These are phyloP conservation scores for Astreopora myriophthalma DNA, from an alignment of 64 coral and sea anemone genomes.

Conservation along the genomic window DNA sequence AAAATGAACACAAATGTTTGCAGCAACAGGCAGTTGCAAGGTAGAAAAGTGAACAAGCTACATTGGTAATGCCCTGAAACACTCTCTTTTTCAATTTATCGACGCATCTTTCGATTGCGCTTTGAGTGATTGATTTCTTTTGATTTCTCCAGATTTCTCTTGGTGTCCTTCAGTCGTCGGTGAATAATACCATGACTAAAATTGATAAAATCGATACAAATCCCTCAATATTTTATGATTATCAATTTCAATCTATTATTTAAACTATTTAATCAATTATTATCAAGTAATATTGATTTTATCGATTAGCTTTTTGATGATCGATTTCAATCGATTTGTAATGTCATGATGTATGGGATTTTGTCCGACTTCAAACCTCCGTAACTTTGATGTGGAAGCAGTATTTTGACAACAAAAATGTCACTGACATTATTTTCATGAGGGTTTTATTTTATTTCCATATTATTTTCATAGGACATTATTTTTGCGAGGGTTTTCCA, in stretches of 20 bases:
- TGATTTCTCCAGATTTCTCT: not conserved
- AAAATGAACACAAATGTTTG: no score
- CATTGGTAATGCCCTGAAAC: not conserved
- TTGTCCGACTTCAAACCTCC: no score
- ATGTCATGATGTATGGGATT: no score
- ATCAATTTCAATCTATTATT: no score
- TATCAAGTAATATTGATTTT: constrained; percentile 14
- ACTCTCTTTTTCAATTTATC: not conserved
- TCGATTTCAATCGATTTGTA: not conserved
- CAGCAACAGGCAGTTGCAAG: no score
- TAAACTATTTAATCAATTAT: not conserved
- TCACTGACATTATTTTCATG: no score
- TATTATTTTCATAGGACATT: no score
- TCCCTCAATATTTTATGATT: constrained; percentile 3
- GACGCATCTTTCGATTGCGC: not conserved
- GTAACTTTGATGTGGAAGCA: no score
- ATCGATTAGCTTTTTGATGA: not conserved
- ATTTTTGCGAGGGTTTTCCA: no score
- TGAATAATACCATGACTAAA: not conserved
- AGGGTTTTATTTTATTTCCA: no score
- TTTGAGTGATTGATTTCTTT: not conserved
- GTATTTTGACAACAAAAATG: no score
- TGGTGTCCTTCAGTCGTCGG: not conserved
- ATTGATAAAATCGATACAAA: not conserved
- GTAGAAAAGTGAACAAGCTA: no score